Evolutionary conservation across 2,888 invertebrate genomes (phyloP).

Genomic region (Drosophila hamatofila): DNA sequence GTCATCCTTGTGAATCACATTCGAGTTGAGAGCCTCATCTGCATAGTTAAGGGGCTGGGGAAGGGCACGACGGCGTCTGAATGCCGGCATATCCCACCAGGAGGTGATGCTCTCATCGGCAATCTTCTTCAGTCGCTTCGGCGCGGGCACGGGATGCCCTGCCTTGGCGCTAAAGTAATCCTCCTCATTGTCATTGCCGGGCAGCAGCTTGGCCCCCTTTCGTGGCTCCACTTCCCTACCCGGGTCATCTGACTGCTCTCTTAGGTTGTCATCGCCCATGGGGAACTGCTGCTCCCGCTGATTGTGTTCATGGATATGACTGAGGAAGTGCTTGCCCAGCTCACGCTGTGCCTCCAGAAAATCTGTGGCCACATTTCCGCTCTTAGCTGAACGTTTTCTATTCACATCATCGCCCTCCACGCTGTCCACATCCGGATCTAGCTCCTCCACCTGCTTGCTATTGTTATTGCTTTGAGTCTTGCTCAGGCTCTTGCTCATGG

Average conservation of each 20-base stretch:
- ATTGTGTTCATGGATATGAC: slow-evolving; percentile 59
- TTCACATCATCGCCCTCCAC: slow-evolving; percentile 37
- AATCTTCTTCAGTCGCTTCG: slow-evolving; percentile 17
- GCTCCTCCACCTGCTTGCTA: slow-evolving; percentile 13
- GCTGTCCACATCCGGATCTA: slow-evolving; percentile 47
- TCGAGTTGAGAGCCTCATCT: slow-evolving; percentile 55
- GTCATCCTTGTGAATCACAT: slow-evolving; percentile 74
- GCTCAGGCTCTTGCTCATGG: slow-evolving; percentile 20
- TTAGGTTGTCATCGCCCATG: slow-evolving; percentile 20
- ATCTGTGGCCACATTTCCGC: slow-evolving; percentile 54
- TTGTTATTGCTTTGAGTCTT: slow-evolving; percentile 6
- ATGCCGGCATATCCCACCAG: slow-evolving; percentile 78
- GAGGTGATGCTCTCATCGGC: slow-evolving; percentile 54
- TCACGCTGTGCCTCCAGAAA: slow-evolving; percentile 71
- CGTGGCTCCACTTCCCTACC: slow-evolving; percentile 2
- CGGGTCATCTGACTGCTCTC: slow-evolving; percentile 10
- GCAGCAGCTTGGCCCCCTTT: not conserved
- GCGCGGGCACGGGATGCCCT: slow-evolving; percentile 14
- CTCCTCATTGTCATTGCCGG: slow-evolving; percentile 22
- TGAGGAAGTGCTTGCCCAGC: slow-evolving; percentile 66
- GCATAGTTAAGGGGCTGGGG: slow-evolving; percentile 37
- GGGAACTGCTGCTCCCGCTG: slow-evolving; percentile 48
- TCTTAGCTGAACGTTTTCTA: slow-evolving; percentile 44
- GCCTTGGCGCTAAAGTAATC: slow-evolving; percentile 61
- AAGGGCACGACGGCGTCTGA: slow-evolving; percentile 56